Base-by-base conservation (phyloP, 2,113 vertebrate genomes). In the Butastur rufipennis region DNA sequence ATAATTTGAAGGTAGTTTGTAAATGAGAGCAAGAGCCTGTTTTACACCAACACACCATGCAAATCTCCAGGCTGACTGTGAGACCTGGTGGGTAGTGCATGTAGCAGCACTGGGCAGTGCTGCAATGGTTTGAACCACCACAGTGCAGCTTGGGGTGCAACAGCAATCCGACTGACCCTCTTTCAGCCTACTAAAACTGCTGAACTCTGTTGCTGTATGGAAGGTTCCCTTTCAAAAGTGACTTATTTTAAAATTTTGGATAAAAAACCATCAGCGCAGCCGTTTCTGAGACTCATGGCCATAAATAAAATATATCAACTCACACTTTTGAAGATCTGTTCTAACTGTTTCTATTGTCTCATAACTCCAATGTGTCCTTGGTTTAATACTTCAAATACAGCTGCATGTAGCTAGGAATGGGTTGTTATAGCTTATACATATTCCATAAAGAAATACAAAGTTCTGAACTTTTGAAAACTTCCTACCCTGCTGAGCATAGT, bases 391-490 rank as follows among this genome's bases (percentile, higher is more conserved):
- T 95, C 80, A 95, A 83, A 94, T 58, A 40, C 50, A 93, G 45
- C 40, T 90, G 63, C 83, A 29, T 22, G 25, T 58, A 73, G 48
- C 91, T 74, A 31, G 72, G 77, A 83, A 70, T 32, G 83, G 81
- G 36, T 38, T 91, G 38, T 83, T 86, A 86, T 55, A 65, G 34
- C 62, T 95, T 73, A 86, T 86, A 53, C 36, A 78, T 83, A 88
- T 81, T 94, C 93, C 68, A 92, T 91, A 66, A 93, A 68, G 88
- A 81, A 73, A 73, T 55, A 50, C 45, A 32, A 77, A 88, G 45
- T 86, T 70, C 55, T 71, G 32, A 95, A 88, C 67, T 85, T 77
- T 29, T n/a, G 45, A 53, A 95, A 93, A 95, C 88, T 88, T 88
- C 47, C 48, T 90, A 38, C 55, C 47, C 55, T 48, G 25, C 63